Evolutionary conservation across 2,113 vertebrate genomes (phyloP).

Genomic region (Siniperca chuatsi): DNA sequence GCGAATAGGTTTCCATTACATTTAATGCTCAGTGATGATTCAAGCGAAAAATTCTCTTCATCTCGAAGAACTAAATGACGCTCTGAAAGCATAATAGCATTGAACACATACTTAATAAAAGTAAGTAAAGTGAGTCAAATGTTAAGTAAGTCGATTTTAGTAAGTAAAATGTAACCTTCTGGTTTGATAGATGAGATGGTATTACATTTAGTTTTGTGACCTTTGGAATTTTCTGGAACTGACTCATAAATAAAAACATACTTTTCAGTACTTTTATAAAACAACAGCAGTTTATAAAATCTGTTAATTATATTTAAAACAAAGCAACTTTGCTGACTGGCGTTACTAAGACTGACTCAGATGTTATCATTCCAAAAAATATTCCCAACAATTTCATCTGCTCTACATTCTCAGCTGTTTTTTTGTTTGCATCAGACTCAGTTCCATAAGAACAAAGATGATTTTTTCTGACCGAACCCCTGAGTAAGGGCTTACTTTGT

Average conservation of each 20-base stretch:
- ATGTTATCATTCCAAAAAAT: background rate
- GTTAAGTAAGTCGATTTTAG: background rate
- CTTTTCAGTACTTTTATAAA: background rate
- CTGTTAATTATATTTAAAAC: background rate
- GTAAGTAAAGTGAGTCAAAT: background rate
- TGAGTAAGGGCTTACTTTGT: conserved; percentile 23
- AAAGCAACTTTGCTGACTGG: background rate
- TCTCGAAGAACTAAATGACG: background rate
- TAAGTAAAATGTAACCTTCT: background rate
- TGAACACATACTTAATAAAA: background rate
- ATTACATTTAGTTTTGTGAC: background rate
- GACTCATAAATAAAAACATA: background rate
- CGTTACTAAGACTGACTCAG: background rate
- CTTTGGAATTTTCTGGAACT: background rate
- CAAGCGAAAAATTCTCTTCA: background rate
- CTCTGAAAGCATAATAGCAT: background rate
- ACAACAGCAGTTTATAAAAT: too few relatives aligned
- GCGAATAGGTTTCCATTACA: conserved; percentile 17
- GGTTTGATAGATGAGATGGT: too few relatives aligned
- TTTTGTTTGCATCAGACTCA: conserved; percentile 7
- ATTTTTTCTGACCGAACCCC: background rate
- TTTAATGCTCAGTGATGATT: conserved; percentile 11
- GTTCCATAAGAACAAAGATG: background rate
- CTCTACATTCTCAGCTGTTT: background rate
- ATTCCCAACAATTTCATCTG: background rate